Conservation (phyloP, 2,888 invertebrate species). For the Drosophila nr. medialis region DNA sequence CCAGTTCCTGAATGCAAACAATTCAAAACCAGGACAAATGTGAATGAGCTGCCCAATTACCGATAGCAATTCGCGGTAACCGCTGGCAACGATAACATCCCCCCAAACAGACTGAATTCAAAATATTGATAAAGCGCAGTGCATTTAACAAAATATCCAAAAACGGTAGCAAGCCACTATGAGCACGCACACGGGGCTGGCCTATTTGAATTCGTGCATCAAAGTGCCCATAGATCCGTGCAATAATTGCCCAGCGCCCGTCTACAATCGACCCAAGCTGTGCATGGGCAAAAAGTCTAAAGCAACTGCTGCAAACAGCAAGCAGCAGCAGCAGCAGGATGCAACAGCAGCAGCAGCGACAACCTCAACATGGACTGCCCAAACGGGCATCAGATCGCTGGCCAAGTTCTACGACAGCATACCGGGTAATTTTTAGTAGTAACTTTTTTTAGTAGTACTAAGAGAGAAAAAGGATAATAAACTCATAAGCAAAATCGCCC, state of each 20-base stretch:
- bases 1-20: not conserved
- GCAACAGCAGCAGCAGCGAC: slow-evolving; percentile 15
- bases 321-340: slow-evolving; percentile 15
- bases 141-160: slow-evolving; percentile 21
- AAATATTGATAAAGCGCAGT: slow-evolving; percentile 71
- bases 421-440: slow-evolving; percentile 84
- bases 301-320: slow-evolving; percentile 3
- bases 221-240: slow-evolving; percentile 90
- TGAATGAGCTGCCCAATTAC: slow-evolving; percentile 43
- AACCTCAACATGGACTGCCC: slow-evolving; percentile 51
- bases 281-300: slow-evolving; percentile 73
- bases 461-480: not conserved
- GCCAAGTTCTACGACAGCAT: slow-evolving; percentile 91
- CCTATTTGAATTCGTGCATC: slow-evolving; percentile 90
- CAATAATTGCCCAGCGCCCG: slow-evolving; percentile 89
- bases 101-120: slow-evolving; percentile 32
- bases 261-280: slow-evolving; percentile 87
- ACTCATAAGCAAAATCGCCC: not conserved
- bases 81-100: slow-evolving; percentile 60
- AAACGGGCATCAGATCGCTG: slow-evolving; percentile 86
- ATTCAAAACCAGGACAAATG: slow-evolving; percentile 34
- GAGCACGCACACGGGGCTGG: slow-evolving; percentile 87
- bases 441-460: not conserved
- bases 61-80: slow-evolving; percentile 44
- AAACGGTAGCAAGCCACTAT: slow-evolving; percentile 66